These are phyloP conservation scores for Cotesia congregata DNA, from an alignment of 2,888 invertebrate genomes.

Conservation along the genomic window DNA sequence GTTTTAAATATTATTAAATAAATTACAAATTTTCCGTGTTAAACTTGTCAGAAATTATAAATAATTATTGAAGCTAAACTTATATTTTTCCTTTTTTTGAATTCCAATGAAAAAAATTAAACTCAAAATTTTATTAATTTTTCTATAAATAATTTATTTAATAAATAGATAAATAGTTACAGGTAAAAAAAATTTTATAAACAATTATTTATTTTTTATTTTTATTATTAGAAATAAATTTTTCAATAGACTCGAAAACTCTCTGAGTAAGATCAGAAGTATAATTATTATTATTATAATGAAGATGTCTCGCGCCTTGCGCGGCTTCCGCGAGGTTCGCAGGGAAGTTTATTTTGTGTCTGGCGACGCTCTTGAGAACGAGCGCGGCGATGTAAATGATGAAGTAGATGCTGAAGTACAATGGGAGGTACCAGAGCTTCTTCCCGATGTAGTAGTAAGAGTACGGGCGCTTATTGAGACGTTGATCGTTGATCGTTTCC, in stretches of 20 bases:
- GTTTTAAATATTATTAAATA: neutral
- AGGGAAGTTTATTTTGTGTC: conserved; percentile 77
- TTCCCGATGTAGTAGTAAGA: conserved; percentile 83
- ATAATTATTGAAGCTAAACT: neutral
- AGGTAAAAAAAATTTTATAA: neutral
- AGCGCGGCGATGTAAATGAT: conserved; percentile 79
- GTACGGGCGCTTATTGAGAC: conserved; percentile 71
- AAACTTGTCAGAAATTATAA: neutral
- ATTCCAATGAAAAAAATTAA: conserved; percentile 1
- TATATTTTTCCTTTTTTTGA: neutral
- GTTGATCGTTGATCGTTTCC: conserved; percentile 63
- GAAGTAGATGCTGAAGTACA: conserved; percentile 81
- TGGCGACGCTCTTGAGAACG: conserved; percentile 80
- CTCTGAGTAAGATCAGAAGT: conserved; percentile 52
- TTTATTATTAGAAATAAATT: conserved; percentile 35
- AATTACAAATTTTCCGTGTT: neutral
- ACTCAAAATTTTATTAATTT: neutral
- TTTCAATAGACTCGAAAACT: conserved; percentile 57
- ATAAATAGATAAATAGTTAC: neutral
- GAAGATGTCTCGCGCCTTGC: conserved; percentile 41
- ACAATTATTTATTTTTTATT: neutral
- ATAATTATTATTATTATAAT: conserved; percentile 29
- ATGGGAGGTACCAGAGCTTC: conserved; percentile 82
- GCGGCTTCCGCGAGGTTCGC: conserved; percentile 58
- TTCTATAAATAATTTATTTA: neutral